Conservation (phyloP, 2,113 vertebrate genomes). For the Numenius arquata region DNA sequence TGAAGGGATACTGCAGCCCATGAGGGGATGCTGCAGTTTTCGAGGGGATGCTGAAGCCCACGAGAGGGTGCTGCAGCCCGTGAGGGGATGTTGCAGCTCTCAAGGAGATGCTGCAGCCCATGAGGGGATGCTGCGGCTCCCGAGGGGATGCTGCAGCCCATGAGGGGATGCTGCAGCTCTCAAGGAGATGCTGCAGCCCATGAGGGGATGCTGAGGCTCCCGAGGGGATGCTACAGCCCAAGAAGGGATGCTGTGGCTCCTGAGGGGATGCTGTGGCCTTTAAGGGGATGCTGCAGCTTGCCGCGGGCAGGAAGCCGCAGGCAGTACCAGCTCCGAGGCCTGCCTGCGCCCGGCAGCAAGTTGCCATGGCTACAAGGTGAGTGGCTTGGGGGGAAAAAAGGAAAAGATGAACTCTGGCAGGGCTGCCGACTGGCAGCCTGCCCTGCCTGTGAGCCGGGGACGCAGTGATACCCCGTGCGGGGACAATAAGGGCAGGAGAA, state of each 20-base stretch:
- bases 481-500: not conserved
- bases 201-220: not conserved
- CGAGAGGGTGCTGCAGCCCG: too few relatives aligned
- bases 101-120: too few relatives aligned
- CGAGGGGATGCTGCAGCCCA: too few relatives aligned
- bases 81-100: too few relatives aligned
- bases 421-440: slow-evolving; percentile 50
- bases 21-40: too few relatives aligned
- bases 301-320: not conserved
- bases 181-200: rapidly evolving
- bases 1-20: rapidly evolving
- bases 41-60: too few relatives aligned
- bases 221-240: too few relatives aligned
- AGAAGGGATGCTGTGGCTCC: rapidly evolving
- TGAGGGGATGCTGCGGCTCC: too few relatives aligned
- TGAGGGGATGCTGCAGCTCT: rapidly evolving
- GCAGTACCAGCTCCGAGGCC: not conserved
- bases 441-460: not conserved
- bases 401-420: slow-evolving; percentile 29
- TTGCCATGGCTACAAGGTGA: slow-evolving; percentile 73
- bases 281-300: not conserved
- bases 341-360: slow-evolving; percentile 30
- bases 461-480: not conserved
- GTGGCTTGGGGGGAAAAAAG: slow-evolving; percentile 32
- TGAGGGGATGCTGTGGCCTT: rapidly evolving